Conservation (phyloP, 2,888 invertebrate genomes). For the Helleia helle region DNA sequence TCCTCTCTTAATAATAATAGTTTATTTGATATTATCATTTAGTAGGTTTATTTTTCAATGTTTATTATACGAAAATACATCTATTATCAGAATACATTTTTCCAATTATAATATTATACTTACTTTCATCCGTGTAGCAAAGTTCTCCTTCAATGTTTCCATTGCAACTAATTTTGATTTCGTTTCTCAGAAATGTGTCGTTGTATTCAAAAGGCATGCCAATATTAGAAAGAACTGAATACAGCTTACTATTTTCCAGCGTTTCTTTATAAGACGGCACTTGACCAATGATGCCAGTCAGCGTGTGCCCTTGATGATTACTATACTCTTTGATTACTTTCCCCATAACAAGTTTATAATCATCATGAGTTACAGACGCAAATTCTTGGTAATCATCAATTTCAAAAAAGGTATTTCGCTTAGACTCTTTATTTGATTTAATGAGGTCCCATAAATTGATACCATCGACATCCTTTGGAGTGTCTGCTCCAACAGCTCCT, state of each 20-base stretch:
- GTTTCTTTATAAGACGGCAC: slow-evolving; percentile 35
- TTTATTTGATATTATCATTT: no score
- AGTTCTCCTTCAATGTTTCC: slow-evolving; percentile 17
- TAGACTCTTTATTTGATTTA: slow-evolving; percentile 32
- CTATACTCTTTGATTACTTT: slow-evolving; percentile 26
- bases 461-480: slow-evolving; percentile 44
- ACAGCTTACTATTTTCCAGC: slow-evolving; percentile 34
- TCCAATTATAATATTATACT: no score
- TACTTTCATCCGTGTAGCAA: slow-evolving; percentile 44
- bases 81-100: no score
- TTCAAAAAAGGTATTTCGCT: slow-evolving; percentile 42
- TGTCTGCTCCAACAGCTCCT: slow-evolving; percentile 36
- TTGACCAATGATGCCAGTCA: slow-evolving; percentile 37
- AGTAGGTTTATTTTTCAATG: no score
- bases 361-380: slow-evolving; percentile 35
- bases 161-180: slow-evolving; percentile 34
- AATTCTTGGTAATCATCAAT: slow-evolving; percentile 47
- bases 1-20: no score
- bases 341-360: slow-evolving; percentile 49
- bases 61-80: no score
- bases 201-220: slow-evolving; percentile 28
- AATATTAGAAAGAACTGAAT: slow-evolving; percentile 30
- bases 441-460: slow-evolving; percentile 50
- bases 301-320: slow-evolving; percentile 38
- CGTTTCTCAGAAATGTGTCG: slow-evolving; percentile 28